Conservation (phyloP, 2,113 vertebrate genomes). For the Toxotes chatareus region DNA sequence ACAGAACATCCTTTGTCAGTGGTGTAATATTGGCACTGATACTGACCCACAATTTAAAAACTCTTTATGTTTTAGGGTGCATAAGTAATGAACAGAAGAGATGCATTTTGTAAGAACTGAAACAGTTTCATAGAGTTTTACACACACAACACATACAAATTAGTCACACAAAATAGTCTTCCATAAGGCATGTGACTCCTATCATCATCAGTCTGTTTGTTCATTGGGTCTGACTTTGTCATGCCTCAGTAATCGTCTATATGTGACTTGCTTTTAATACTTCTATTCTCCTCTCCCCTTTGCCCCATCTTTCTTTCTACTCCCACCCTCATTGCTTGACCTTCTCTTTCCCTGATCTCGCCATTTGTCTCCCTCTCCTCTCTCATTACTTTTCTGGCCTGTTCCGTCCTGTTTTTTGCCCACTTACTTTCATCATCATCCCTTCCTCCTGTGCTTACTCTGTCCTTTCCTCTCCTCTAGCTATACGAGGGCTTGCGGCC, state of each 20-base stretch:
- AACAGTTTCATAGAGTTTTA: background rate
- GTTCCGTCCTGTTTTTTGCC: background rate
- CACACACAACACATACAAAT: background rate
- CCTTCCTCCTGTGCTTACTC: background rate
- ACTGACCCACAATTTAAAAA: background rate
- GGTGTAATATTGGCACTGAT: background rate
- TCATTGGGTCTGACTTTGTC: constrained; percentile 23
- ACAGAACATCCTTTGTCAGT: background rate
- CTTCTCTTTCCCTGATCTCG: background rate
- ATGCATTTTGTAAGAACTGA: background rate
- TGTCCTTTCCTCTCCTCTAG: constrained; percentile 65
- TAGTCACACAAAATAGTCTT: constrained; percentile 24
- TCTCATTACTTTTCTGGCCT: constrained; percentile 1
- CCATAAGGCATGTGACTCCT: constrained; percentile 44
- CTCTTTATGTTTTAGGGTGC: no score
- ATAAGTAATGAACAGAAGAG: background rate
- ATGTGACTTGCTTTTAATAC: constrained; percentile 31
- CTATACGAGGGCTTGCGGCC: constrained; percentile 94
- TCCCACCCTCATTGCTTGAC: constrained; percentile 2
- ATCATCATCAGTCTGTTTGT: constrained; percentile 28
- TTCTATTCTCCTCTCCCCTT: constrained; percentile 18
- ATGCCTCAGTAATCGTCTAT: constrained; percentile 26
- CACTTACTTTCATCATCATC: background rate
- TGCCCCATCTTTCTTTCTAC: constrained; percentile 8
- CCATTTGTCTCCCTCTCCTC: constrained; percentile 1